Conservation (phyloP, 2,888 invertebrate genomes). For the Cheilosia soror region DNA sequence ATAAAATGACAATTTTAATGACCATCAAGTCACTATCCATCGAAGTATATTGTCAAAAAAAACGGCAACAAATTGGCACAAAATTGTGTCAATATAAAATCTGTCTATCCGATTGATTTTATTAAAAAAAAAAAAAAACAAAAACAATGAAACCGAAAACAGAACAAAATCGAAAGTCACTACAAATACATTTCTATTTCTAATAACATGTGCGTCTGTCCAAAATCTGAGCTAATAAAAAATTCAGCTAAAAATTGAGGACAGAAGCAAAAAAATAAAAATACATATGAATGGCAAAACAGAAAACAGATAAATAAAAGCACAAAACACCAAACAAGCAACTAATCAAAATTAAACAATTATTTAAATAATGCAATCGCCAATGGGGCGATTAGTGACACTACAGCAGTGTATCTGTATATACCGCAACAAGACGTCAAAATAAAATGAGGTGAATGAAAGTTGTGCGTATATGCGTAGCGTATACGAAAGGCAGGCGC, state of each 20-base stretch:
- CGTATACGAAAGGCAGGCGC: background rate
- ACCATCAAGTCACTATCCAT: too few species aligned
- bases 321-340: background rate
- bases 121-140: too few species aligned
- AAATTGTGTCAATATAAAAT: too few species aligned
- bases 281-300: conserved; percentile 23
- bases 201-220: background rate
- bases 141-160: conserved; percentile 38
- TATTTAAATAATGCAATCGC: background rate
- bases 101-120: too few species aligned
- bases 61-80: too few species aligned
- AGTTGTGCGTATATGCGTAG: conserved; percentile 9
- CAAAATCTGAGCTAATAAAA: background rate
- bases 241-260: conserved; percentile 13
- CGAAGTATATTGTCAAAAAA: too few species aligned
- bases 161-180: conserved; percentile 20
- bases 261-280: conserved; percentile 11
- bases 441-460: conserved; percentile 42
- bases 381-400: conserved; percentile 12
- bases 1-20: too few species aligned
- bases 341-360: conserved; percentile 30
- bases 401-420: background rate
- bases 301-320: conserved; percentile 26
- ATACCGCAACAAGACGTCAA: background rate
- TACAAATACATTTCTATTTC: too few species aligned